Evolutionary conservation across 2,113 vertebrate genomes (phyloP).

Genomic region (Sinocyclocheilus maitianheensis): DNA sequence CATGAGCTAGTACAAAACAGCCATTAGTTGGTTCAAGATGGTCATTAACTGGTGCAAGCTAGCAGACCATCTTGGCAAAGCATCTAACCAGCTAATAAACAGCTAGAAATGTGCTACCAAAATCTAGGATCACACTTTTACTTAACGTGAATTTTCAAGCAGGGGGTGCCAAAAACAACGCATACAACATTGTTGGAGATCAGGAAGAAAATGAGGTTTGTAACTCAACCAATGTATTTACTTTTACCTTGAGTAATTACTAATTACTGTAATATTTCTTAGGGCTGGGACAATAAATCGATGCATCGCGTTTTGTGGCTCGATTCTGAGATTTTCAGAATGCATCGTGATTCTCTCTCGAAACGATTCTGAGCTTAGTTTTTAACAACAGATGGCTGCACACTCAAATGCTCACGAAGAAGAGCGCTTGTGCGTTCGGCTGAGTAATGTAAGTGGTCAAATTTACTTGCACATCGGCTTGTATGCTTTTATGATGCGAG

Average conservation of each 20-base stretch:
- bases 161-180: neutral
- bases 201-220: slow-evolving; percentile 10
- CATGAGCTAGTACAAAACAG: neutral
- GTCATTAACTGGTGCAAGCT: neutral
- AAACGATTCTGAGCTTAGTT: too few relatives aligned
- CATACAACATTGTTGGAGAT: neutral
- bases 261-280: too few relatives aligned
- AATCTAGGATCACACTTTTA: neutral
- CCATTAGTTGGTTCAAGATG: neutral
- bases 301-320: too few relatives aligned
- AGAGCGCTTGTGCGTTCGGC: too few relatives aligned
- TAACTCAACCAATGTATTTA: neutral
- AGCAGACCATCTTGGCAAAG: neutral
- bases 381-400: too few relatives aligned
- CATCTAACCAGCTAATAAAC: neutral
- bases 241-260: neutral
- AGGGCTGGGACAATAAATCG: too few relatives aligned
- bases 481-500: too few relatives aligned
- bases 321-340: too few relatives aligned
- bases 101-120: neutral
- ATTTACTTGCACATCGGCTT: too few relatives aligned
- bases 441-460: too few relatives aligned
- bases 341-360: too few relatives aligned
- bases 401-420: too few relatives aligned
- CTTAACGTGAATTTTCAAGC: neutral